Conservation (phyloP, 2,797 vertebrate species). For the Brachyalestes nurse region DNA sequence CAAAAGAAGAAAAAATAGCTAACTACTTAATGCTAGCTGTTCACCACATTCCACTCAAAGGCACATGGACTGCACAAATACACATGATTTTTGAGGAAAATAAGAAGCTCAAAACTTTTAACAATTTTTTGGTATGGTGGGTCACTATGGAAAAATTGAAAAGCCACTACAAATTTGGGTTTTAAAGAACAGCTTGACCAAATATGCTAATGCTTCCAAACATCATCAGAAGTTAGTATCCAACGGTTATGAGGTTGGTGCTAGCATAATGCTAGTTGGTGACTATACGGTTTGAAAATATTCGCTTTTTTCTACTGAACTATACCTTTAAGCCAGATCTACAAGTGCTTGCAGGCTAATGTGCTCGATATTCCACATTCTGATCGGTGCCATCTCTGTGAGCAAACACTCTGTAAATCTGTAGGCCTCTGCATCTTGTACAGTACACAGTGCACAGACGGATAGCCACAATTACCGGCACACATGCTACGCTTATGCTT, state of each 20-base stretch:
- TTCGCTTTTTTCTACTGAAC: not conserved
- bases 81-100: no score
- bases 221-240: not conserved
- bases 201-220: no score
- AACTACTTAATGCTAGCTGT: no score
- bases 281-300: not conserved
- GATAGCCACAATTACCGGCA: slow-evolving; percentile 62
- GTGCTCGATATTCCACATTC: slow-evolving; percentile 11
- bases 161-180: no score
- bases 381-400: slow-evolving; percentile 35
- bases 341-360: slow-evolving; percentile 11
- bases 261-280: not conserved
- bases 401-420: slow-evolving; percentile 51
- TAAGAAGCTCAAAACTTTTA: no score
- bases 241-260: not conserved
- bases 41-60: no score
- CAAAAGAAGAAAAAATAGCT: no score
- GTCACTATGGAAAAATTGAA: no score
- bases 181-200: no score
- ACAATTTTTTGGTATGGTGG: no score
- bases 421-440: slow-evolving; percentile 40
- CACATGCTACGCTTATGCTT: slow-evolving; percentile 65
- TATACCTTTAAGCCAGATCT: slow-evolving; percentile 1
- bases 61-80: no score
- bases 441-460: slow-evolving; percentile 48